These are phyloP conservation scores for Okapia johnstoni DNA, from an alignment of 2,113 vertebrate genomes.

Conservation along the genomic window DNA sequence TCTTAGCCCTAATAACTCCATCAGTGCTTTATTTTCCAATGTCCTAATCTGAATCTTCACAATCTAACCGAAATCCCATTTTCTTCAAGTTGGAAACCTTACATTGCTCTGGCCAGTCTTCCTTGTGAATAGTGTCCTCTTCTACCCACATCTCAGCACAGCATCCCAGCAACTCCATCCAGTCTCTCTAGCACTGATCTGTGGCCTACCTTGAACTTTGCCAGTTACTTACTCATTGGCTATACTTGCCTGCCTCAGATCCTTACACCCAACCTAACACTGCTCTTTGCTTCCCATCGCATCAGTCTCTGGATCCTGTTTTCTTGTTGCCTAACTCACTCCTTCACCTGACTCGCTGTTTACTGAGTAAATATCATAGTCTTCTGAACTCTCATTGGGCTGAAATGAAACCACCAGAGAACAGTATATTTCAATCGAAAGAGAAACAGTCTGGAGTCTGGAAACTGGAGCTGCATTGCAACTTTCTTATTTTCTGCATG, in stretches of 20 bases:
- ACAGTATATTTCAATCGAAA: not conserved
- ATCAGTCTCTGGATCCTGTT: not conserved
- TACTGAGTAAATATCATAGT: not conserved
- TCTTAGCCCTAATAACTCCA: not conserved
- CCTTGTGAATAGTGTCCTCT: not conserved
- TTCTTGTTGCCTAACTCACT: not conserved
- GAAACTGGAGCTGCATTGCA: not conserved
- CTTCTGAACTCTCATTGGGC: not conserved
- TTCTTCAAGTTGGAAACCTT: not conserved
- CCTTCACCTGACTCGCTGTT: not conserved
- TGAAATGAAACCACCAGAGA: not conserved
- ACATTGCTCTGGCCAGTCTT: not conserved
- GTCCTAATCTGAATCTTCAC: not conserved
- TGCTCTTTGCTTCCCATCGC: not conserved
- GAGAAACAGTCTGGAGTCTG: not conserved
- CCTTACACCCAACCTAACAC: too few species aligned
- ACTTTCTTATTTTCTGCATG: not conserved
- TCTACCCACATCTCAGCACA: not conserved
- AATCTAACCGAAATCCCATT: not conserved
- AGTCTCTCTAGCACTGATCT: not conserved
- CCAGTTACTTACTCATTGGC: not conserved
- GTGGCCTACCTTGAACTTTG: not conserved
- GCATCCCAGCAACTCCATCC: too few species aligned
- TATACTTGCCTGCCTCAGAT: not conserved
- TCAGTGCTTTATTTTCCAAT: not conserved